Evolutionary conservation across 2,113 vertebrate species (phyloP).

Genomic region (Chaetura pelagica): DNA sequence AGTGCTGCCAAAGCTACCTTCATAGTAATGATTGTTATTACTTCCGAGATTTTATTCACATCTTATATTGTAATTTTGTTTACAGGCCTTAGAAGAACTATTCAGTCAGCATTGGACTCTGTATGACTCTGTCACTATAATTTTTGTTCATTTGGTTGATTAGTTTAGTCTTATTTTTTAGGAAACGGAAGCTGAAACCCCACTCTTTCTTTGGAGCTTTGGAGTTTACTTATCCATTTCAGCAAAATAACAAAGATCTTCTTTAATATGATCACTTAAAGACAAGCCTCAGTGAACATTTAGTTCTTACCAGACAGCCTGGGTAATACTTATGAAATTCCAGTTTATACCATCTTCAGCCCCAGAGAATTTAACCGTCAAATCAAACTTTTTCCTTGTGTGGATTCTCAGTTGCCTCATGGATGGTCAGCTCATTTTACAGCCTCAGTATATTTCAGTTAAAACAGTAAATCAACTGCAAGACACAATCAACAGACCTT

Average conservation of each 20-base stretch:
- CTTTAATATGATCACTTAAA: neutral
- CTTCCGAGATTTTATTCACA: neutral
- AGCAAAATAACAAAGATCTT: neutral
- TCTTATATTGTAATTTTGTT: neutral
- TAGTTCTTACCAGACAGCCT: neutral
- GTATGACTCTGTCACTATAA: neutral
- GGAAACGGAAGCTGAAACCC: neutral
- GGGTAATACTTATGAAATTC: neutral
- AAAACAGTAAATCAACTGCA: neutral
- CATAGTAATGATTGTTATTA: neutral
- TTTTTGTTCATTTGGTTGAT: neutral
- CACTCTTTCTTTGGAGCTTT: neutral
- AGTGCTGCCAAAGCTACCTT: accelerated
- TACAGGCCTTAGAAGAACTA: neutral
- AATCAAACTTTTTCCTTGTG: neutral
- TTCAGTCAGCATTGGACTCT: neutral
- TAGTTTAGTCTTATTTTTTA: neutral
- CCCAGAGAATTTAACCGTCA: neutral
- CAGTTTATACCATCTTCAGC: neutral
- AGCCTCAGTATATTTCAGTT: neutral
- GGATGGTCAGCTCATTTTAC: neutral
- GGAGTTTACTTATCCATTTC: neutral
- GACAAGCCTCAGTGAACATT: neutral
- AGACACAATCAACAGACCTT: neutral
- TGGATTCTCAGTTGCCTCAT: neutral